Conservation (phyloP, 2,888 invertebrate genomes). For the Chrysolina oricalcia region DNA sequence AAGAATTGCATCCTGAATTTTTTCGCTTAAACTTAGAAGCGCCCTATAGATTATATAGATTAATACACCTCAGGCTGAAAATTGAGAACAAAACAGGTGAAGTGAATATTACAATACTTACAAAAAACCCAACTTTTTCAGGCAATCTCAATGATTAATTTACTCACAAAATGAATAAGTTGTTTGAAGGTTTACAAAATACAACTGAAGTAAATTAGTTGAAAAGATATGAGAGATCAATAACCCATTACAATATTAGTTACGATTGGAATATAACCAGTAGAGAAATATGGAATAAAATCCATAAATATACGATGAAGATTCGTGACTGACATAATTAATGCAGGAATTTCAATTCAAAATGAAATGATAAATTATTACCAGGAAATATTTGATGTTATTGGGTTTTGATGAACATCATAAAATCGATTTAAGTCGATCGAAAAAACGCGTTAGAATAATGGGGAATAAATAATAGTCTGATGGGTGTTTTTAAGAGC, state of each 20-base stretch:
- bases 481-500: background rate
- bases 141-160: no score
- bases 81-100: no score
- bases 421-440: background rate
- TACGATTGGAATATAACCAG: background rate
- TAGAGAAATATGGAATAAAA: background rate
- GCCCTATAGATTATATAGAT: no score
- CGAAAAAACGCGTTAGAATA: background rate
- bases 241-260: background rate
- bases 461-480: background rate
- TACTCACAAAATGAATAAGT: no score
- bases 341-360: background rate
- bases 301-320: background rate
- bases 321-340: conserved; percentile 10
- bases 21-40: no score
- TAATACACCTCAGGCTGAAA: no score
- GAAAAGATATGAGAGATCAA: background rate
- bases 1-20: no score
- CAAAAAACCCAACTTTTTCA: no score
- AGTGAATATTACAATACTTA: no score
- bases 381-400: background rate
- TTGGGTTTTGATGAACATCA: background rate
- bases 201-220: no score
- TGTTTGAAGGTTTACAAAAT: no score
- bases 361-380: background rate